These are phyloP conservation scores for Heliocidaris tuberculata DNA, from an alignment of 35 echinoderm and acorn worm genomes.

Conservation along the genomic window DNA sequence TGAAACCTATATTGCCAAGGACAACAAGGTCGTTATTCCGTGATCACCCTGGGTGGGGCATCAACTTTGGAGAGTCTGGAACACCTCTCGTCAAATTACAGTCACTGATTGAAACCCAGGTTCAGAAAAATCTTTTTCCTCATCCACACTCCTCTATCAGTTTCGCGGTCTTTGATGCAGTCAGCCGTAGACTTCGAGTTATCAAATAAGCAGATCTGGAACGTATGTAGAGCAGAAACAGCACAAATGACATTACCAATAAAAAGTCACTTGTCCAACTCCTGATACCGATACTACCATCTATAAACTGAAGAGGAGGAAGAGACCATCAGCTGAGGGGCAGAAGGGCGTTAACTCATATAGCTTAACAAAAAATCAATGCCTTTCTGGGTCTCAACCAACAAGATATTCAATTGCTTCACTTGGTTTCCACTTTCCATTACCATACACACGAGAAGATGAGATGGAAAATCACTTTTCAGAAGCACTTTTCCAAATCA, in stretches of 20 bases:
- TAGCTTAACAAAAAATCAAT: not conserved
- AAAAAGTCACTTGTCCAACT: not conserved
- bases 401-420: not conserved
- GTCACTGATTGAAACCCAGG: not conserved
- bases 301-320: no score
- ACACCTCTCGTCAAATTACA: not conserved
- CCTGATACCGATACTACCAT: no score
- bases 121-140: not conserved
- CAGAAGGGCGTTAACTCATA: no score
- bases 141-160: not conserved
- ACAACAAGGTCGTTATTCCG: not conserved
- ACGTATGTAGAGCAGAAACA: constrained; percentile 10
- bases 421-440: not conserved
- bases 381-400: not conserved
- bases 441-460: not conserved
- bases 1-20: not conserved
- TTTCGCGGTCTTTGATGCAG: not conserved
- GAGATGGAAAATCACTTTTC: not conserved
- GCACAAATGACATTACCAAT: constrained; percentile 8
- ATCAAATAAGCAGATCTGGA: not conserved
- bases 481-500: not conserved
- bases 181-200: not conserved
- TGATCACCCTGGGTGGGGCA: not conserved
- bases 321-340: no score
- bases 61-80: not conserved